Percentiles rank a stretch among this genome's conserved stretches.
Conservation (phyloP, 2,113 vertebrate species). For the Rallus limicola region DNA sequence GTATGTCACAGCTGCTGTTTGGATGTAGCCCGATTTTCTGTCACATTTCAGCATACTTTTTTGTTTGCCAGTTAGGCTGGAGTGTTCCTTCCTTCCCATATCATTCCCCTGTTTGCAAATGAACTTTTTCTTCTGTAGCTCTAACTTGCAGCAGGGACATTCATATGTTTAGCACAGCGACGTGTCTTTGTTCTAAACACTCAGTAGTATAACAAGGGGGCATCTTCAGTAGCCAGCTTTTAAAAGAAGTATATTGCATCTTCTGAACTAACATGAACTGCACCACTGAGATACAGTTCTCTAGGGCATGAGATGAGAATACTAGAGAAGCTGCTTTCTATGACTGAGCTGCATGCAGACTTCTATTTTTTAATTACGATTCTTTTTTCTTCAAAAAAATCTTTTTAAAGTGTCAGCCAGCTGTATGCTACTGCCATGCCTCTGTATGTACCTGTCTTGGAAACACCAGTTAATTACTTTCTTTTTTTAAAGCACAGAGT, state of each 20-base stretch:
- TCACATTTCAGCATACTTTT: background rate
- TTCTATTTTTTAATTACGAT: background rate
- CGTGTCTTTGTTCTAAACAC: background rate
- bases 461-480: background rate
- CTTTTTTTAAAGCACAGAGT: background rate
- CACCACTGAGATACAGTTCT: background rate
- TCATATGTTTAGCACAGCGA: background rate
- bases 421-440: background rate
- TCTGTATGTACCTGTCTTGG: background rate
- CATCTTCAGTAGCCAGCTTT: background rate
- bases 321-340: background rate
- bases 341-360: background rate
- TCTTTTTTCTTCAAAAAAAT: background rate
- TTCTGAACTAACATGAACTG: background rate
- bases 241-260: background rate
- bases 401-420: background rate
- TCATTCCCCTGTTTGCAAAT: background rate
- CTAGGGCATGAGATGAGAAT: background rate
- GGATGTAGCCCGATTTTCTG: background rate
- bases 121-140: background rate
- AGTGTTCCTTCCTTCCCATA: background rate
- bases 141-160: background rate
- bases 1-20: background rate
- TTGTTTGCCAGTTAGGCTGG: background rate
- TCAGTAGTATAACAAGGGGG: background rate